Conservation (phyloP, 1,140 invertebrate genomes). For the Drosophila obscura region DNA sequence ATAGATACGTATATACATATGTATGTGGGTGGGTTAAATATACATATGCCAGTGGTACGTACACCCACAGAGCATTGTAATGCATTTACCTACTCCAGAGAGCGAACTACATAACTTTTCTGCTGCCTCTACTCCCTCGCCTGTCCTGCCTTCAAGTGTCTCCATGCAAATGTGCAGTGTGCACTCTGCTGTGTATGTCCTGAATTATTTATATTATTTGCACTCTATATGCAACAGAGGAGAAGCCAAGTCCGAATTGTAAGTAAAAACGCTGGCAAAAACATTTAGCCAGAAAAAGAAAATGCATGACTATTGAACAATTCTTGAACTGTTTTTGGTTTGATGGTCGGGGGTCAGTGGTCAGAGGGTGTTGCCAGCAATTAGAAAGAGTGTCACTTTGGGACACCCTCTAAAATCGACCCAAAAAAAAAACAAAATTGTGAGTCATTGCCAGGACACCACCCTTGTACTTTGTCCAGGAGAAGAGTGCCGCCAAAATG, state of each 20-base stretch:
- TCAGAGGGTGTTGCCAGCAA: slow-evolving; percentile 43
- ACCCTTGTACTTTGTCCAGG: slow-evolving; percentile 21
- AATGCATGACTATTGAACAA: slow-evolving; percentile 60
- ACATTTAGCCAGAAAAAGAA: slow-evolving; percentile 51
- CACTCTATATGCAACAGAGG: slow-evolving; percentile 66
- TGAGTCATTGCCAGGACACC: slow-evolving; percentile 56
- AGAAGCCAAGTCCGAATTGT: slow-evolving; percentile 22
- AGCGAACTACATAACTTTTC: no score
- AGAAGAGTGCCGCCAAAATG: slow-evolving; percentile 43
- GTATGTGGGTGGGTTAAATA: slow-evolving; percentile 3
- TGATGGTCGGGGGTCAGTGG: no score
- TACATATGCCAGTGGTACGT: slow-evolving; percentile 33
- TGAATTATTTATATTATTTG: slow-evolving; percentile 80
- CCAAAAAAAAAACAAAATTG: slow-evolving; percentile 11
- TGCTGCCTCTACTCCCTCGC: slow-evolving; percentile 1
- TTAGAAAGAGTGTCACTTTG: slow-evolving; percentile 71
- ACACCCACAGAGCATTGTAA: slow-evolving; percentile 61
- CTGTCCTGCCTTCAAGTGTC: slow-evolving; percentile 48
- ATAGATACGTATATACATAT: not conserved
- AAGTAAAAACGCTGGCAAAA: slow-evolving; percentile 38
- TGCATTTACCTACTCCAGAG: slow-evolving; percentile 57
- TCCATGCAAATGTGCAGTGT: slow-evolving; percentile 73
- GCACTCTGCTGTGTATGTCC: slow-evolving; percentile 52
- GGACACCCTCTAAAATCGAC: slow-evolving; percentile 28
- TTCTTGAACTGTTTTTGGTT: slow-evolving; percentile 10